phyloP scores from a whole-genome alignment of 1,140 invertebrate genomes.

The Apis mellifera region Amel_HAv3.1 CM009944.2:5686501-5687000 shows the following conservation, averaged over 20 bases:
- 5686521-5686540: neutral
- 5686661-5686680: constrained; percentile 25
- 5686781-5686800: constrained; percentile 51
- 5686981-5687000: no score
- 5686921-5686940: neutral
- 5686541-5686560: constrained; percentile 48
- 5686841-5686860: constrained; percentile 9
- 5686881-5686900: neutral
- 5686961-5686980: neutral
- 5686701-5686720: constrained; percentile 34
- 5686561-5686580: constrained; percentile 61
- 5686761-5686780: constrained; percentile 28
- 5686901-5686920: neutral
- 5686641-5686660: constrained; percentile 35
- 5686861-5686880: neutral
- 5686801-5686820: neutral
- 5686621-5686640: neutral
- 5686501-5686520: neutral
- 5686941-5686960: no score
- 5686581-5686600: constrained; percentile 63
- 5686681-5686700: neutral
- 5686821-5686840: constrained; percentile 27
- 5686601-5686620: constrained; percentile 27
- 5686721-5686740: constrained; percentile 27
- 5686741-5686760: neutral